phyloP scores from a whole-genome alignment of 1,140 invertebrate species.

The Monochamus saltuarius region DNA sequence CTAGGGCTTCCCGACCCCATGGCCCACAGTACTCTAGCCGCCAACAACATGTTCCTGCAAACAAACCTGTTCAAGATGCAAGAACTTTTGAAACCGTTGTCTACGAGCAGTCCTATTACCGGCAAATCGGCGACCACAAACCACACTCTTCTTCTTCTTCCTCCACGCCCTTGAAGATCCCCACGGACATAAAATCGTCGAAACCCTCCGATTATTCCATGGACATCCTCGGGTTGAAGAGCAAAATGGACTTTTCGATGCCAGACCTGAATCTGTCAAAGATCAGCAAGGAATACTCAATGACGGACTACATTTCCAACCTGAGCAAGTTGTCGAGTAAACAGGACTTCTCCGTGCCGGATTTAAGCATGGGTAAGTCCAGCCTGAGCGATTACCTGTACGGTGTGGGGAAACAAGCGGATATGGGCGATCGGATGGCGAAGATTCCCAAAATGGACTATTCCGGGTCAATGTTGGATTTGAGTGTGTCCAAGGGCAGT shows the following conservation, averaged over 20 bases:
- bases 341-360: conserved; percentile 37
- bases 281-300: conserved; percentile 44
- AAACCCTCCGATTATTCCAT: conserved; percentile 46
- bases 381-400: conserved; percentile 33
- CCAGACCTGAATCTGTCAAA: conserved; percentile 54
- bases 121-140: conserved; percentile 46
- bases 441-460: conserved; percentile 39
- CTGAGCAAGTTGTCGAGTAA: conserved; percentile 51
- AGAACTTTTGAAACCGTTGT: conserved; percentile 56
- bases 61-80: conserved; percentile 57
- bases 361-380: conserved; percentile 31
- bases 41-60: conserved; percentile 68
- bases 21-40: conserved; percentile 67
- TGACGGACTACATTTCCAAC: conserved; percentile 50
- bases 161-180: conserved; percentile 50
- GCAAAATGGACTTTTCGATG: conserved; percentile 50
- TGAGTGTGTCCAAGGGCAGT: conserved; percentile 33
- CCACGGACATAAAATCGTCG: conserved; percentile 38
- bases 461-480: conserved; percentile 33
- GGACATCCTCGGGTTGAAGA: conserved; percentile 44
- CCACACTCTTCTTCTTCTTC: conserved; percentile 16
- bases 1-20: conserved; percentile 65
- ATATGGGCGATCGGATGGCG: conserved; percentile 27
- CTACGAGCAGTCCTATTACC: conserved; percentile 44
- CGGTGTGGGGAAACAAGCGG: conserved; percentile 37